Conservation (phyloP, 2,888 invertebrate genomes). For the Clivina fossor region DNA sequence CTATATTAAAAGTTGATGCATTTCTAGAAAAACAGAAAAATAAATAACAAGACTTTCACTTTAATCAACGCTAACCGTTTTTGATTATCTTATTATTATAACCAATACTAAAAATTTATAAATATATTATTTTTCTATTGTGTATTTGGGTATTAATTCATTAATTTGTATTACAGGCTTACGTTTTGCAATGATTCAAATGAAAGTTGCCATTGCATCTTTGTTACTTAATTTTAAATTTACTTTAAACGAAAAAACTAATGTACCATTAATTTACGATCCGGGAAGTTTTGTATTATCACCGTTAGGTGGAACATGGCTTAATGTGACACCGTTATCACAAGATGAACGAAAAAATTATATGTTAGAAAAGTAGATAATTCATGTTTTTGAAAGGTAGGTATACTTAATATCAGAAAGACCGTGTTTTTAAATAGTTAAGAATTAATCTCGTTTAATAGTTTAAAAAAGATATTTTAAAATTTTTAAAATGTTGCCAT, state of each 20-base stretch:
- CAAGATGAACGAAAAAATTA: slow-evolving; percentile 2
- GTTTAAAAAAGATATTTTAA: too few species aligned
- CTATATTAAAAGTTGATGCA: too few species aligned
- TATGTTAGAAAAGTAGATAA: too few species aligned
- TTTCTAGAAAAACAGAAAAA: too few species aligned
- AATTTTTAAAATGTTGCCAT: too few species aligned
- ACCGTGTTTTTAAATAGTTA: too few species aligned
- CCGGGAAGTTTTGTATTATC: slow-evolving; percentile 24
- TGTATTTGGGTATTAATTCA: not conserved
- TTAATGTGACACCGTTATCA: slow-evolving; percentile 3
- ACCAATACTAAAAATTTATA: not conserved
- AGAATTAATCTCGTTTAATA: too few species aligned
- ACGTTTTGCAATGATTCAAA: slow-evolving; percentile 28
- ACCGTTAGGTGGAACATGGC: slow-evolving; percentile 23
- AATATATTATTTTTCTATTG: not conserved
- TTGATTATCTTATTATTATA: not conserved
- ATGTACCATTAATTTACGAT: slow-evolving; percentile 13
- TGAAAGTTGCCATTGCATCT: slow-evolving; percentile 22
- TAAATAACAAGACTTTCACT: too few species aligned
- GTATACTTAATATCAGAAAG: too few species aligned
- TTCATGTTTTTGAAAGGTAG: too few species aligned
- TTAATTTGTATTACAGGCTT: slow-evolving; percentile 15
- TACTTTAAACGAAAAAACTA: slow-evolving; percentile 20
- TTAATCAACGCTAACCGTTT: too few species aligned
- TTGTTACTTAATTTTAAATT: slow-evolving; percentile 25